Evolutionary conservation across 2,888 invertebrate genomes (phyloP).

Genomic region (Nomada flava): DNA sequence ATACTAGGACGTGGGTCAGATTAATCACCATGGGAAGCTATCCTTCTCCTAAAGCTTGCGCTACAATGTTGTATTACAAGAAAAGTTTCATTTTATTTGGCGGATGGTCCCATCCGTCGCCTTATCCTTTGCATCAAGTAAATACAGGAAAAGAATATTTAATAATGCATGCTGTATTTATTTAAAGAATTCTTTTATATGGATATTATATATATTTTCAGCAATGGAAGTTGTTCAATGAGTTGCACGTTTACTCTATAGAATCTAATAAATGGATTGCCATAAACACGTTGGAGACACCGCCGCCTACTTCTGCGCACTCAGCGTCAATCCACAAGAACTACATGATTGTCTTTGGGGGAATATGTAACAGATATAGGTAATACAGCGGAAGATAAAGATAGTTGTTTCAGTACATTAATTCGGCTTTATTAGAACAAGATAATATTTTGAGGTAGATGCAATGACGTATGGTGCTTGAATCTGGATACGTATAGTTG

Average conservation of each 20-base stretch:
- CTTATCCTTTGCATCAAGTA: conserved; percentile 93
- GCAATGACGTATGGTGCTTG: conserved; percentile 96
- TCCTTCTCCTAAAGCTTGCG: conserved; percentile 98
- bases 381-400: conserved; percentile 57
- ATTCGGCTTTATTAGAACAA: conserved; percentile 47
- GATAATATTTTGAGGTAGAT: conserved; percentile 80
- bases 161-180: no score
- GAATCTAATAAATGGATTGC: conserved; percentile 92
- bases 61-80: conserved; percentile 95
- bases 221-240: conserved; percentile 94
- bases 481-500: conserved; percentile 91
- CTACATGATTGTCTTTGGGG: conserved; percentile 94
- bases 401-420: background rate
- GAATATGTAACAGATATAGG: conserved; percentile 82
- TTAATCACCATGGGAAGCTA: conserved; percentile 94
- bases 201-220: conserved; percentile 72
- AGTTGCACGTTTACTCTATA: conserved; percentile 95
- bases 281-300: conserved; percentile 87
- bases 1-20: conserved; percentile 93
- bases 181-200: background rate
- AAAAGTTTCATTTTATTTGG: conserved; percentile 95
- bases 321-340: conserved; percentile 94
- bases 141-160: background rate
- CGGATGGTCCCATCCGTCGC: conserved; percentile 97
- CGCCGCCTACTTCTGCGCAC: conserved; percentile 96